Base-by-base conservation (phyloP, 1,140 invertebrate species). In the Drosophila bipectinata region DNA sequence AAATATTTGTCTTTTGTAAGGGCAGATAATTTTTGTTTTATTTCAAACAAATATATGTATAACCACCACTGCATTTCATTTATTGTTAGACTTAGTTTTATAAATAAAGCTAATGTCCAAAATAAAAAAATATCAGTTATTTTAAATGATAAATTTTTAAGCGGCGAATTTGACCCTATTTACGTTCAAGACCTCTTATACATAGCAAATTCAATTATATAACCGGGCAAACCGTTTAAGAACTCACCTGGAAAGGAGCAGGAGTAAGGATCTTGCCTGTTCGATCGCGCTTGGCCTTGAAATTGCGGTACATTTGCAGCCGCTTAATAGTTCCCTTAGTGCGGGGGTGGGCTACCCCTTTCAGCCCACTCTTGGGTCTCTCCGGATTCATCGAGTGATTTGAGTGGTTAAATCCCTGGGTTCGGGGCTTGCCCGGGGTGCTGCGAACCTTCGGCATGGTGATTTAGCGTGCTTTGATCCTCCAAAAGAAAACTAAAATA, bases 271-370 rank as follows among this genome's bases (percentile, higher is more conserved):
- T 99, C 94, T 99, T 97, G 30, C 99, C 99, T 48, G 93, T 94
- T 81, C 94, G 95, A 93, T 99, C 95, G 62, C 98, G 94, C 91
- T 98, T 98, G 5, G 99, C 95, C 93, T 99, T 99, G 91, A 97
- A 98, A 92, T 98, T 98, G 72, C 97, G 96, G 93, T 99, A 99
- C 98, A 99, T 99, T 91, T 98, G 97, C 41, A 99, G 92, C 44
- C 99, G 94, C 91, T 98, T 98, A 54, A 99, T 99, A 0, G 99
- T 99, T 2, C 95, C 95, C 92, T 97, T 98, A 7, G 98, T 97
- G 71, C 98, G 94, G 32, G 96, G 94, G 87, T 97, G 96, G 0
- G 95, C 95, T 1, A 98, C 97, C 32, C 97, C 97, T 93, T 97
- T 96, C n/a, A 97, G 90, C 1, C 95, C 95, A 84, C 95, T 95